Evolutionary conservation across 2,888 invertebrate genomes (phyloP), one percentile per base, ranked within the genome.

Genomic region (Epicampocera succincta): DNA sequence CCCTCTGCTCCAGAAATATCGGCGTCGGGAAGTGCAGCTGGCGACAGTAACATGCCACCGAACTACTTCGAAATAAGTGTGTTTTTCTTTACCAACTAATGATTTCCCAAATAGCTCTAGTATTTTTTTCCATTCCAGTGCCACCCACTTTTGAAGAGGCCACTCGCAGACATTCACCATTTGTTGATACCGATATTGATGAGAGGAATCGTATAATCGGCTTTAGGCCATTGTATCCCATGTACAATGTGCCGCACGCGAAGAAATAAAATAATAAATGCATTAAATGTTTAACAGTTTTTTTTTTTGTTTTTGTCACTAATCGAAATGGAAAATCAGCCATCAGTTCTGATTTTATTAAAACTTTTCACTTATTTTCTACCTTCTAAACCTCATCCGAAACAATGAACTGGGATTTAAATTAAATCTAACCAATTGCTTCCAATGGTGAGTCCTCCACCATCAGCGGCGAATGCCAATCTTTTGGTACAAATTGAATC

Each of bases 121-220:
- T 17, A 42, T 29, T 29, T 33, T 52, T 42, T 40, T 63, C 19
- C 11, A 3, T 25, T 61, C 6, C 40, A 86, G 87, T 84, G 50
- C 86, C 87, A 13, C 87, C 87, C 0, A 84, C 85, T 0, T 87
- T 85, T 54, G 86, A 85, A 58, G 86, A 87, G 48, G 86, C 86
- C 1, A 85, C 80, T 6, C 75, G 75, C 5, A 84, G 85, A 68
- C 79, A 83, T 15, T 83, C 83, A 25, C 83, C 84, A 1, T 86
- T 87, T 11, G 21, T 85, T n/a, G 86, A 87, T 42, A 73, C 54
- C 3, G 85, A 86, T 63, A 79, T 60, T 4, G 83, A 85, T 58
- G 84, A 85, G 46, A 76, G 79, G 44, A 83, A 86, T 68, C 83
- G 82, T n/a, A 75, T 74, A 0, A 85, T 84, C 42, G 86, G 75